These are phyloP conservation scores for Oriolus oriolus DNA, from an alignment of 2,113 vertebrate species.

Conservation along the genomic window DNA sequence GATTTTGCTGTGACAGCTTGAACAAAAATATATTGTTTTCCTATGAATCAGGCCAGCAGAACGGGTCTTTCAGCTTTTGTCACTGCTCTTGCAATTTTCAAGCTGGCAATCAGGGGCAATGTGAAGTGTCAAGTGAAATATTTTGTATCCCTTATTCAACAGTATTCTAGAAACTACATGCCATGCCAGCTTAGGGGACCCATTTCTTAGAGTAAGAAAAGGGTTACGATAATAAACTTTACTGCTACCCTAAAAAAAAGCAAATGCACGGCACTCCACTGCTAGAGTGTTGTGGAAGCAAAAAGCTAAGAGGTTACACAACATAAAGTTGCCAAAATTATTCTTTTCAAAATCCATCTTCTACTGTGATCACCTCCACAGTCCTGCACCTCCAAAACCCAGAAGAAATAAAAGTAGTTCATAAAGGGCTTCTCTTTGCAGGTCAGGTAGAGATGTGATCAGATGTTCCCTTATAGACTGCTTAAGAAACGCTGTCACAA, in stretches of 20 bases:
- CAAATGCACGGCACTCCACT: not conserved
- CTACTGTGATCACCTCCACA: not conserved
- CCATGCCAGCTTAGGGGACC: not conserved
- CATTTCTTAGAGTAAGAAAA: not conserved
- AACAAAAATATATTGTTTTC: slow-evolving; percentile 34
- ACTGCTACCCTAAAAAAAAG: not conserved
- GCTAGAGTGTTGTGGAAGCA: not conserved
- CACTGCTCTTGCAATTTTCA: slow-evolving; percentile 16
- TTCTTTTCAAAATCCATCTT: not conserved
- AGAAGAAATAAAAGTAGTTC: not conserved
- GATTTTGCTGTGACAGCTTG: not conserved
- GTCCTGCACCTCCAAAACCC: not conserved
- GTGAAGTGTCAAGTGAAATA: slow-evolving; percentile 1
- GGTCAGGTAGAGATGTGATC: not conserved
- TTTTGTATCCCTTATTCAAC: not conserved
- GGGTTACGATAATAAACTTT: not conserved
- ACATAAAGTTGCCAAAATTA: not conserved
- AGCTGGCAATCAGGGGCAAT: slow-evolving; percentile 19
- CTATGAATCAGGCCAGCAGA: not conserved
- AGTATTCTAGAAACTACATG: not conserved
- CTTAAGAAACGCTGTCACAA: not conserved
- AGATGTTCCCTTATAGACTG: not conserved
- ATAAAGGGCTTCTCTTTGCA: not conserved
- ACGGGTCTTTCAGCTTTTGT: not conserved
- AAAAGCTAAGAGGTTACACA: not conserved